Base-by-base conservation (phyloP, 2,113 vertebrate genomes). In the Ophthalmolycus amberensis region DNA sequence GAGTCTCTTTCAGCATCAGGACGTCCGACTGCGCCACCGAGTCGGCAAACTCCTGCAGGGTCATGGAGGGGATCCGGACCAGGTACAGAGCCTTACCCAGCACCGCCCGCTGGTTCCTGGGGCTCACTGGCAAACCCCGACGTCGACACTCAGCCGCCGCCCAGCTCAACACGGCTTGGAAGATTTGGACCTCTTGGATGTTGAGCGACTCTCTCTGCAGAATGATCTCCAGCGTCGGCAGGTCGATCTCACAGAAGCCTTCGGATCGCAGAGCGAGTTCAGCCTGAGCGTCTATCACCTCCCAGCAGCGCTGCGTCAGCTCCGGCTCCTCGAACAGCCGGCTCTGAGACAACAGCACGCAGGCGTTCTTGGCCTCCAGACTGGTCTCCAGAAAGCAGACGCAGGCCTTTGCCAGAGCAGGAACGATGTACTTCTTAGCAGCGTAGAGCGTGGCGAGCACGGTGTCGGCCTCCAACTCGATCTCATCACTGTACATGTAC, bases 341-440 rank as follows among this genome's bases (percentile, higher is more conserved):
- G 93, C 97, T 99, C 96, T 99, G 98, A 67, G 97, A 98, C 90
- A 99, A 94, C 91, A 99, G 94, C 37, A 99, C 96, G 1, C 97
- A 99, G 58, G 98, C 98, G 0, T 99, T 99, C 91, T 96, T 97
- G 0, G 98, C 98, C 82, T 98, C 97, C 88, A 99, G 93, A 71
- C 97, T 98, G 0, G 97, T 99, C 96, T 99, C 97, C 94, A 99
- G 93, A 90, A 99, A 99, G 86, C 91, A 95, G 65, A 99, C 98
- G 1, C 98, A 99, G 59, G 97, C 97, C 84, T 96, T 97, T 0
- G 97, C 97, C 86, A 99, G 91, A 0, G 97, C 97, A 0, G 97
- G 97, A 59, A 99, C 97, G 0, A 99, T 97, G 91, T 99, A 99
- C 88, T 99, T 99, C 95, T 99, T 99, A 85, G 98, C 98, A 38